Evolutionary conservation across 1,140 invertebrate genomes (phyloP).

Genomic region (Cylas formicarius): DNA sequence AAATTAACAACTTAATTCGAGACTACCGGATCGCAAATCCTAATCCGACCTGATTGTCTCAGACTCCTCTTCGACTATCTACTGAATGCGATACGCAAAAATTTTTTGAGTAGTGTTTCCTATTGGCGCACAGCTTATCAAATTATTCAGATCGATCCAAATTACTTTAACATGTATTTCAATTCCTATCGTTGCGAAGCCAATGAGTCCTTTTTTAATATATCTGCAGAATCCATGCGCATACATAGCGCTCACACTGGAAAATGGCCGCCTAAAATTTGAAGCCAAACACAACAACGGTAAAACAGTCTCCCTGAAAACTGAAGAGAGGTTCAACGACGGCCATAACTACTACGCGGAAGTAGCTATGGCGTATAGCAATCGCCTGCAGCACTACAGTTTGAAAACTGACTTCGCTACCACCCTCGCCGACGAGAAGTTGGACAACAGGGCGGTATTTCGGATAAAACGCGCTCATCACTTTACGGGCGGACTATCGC

Average conservation of each 20-base stretch:
- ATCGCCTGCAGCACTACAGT: constrained; percentile 13
- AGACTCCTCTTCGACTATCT: too few species aligned
- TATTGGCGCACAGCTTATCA: too few species aligned
- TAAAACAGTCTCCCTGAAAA: constrained; percentile 54
- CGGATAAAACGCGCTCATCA: constrained; percentile 24
- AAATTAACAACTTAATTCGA: too few species aligned
- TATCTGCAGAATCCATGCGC: constrained; percentile 19
- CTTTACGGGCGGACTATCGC: constrained; percentile 31
- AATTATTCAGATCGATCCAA: too few species aligned
- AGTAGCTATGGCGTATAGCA: constrained; percentile 41
- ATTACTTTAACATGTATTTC: neutral
- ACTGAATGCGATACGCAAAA: too few species aligned
- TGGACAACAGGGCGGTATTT: constrained; percentile 12
- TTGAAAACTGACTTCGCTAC: constrained; percentile 10
- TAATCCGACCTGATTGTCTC: too few species aligned
- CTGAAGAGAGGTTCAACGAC: constrained; percentile 68
- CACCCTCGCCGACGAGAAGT: neutral
- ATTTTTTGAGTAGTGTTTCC: too few species aligned
- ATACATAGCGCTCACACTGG: constrained; percentile 53
- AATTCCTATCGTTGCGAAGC: neutral
- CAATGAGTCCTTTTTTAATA: constrained; percentile 4
- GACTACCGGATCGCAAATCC: too few species aligned
- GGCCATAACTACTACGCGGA: constrained; percentile 73
- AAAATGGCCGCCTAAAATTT: constrained; percentile 69
- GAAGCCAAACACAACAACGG: constrained; percentile 55